These are phyloP conservation scores for Pseudachorutes palmiensis DNA, from an alignment of 1,140 invertebrate genomes.

Conservation along the genomic window DNA sequence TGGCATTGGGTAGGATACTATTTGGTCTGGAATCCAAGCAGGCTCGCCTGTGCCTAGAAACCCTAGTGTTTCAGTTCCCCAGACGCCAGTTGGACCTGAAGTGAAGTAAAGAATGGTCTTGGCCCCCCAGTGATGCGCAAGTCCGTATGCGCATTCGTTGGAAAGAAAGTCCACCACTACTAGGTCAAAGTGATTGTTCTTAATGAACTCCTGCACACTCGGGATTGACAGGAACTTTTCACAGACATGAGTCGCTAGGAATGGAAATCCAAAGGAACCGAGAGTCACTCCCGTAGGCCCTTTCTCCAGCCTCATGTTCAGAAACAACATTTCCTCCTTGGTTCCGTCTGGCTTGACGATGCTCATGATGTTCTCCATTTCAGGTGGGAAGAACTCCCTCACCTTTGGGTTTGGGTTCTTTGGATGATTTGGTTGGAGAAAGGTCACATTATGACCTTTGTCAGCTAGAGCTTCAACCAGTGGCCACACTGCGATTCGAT, in stretches of 20 bases:
- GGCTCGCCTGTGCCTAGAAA: neutral
- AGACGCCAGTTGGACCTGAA: neutral
- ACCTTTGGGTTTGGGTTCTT: neutral
- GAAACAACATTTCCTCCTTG: neutral
- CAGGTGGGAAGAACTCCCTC: neutral
- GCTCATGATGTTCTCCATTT: neutral
- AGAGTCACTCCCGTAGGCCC: neutral
- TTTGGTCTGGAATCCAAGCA: neutral
- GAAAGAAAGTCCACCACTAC: neutral
- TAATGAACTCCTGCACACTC: neutral
- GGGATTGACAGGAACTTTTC: neutral
- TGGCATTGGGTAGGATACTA: neutral
- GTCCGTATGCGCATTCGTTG: conserved; percentile 8
- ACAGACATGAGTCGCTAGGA: neutral
- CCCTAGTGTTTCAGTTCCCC: neutral
- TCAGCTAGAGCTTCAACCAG: neutral
- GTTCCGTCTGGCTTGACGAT: neutral
- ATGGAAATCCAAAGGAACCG: too few species aligned
- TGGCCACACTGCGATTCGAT: neutral
- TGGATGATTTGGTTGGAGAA: neutral
- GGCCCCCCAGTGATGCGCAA: neutral
- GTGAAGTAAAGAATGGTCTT: conserved; percentile 5
- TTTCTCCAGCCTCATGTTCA: neutral
- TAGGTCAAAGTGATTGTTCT: neutral
- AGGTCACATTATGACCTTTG: neutral